Conservation (phyloP, 2,888 invertebrate genomes). For the Chrysodeixis includens region DNA sequence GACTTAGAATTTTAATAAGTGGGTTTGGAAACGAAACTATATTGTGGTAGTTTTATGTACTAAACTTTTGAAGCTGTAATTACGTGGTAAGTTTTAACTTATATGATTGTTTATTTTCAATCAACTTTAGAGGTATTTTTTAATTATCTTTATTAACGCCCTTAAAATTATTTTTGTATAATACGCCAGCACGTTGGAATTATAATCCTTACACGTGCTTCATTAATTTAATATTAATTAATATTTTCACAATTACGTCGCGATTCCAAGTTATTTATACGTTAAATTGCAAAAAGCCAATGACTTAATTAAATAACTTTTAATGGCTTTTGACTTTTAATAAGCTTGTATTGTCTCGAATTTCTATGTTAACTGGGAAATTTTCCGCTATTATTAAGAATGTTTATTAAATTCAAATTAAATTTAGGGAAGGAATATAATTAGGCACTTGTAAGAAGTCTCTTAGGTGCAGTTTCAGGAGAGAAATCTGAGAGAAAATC, state of each 20-base stretch:
- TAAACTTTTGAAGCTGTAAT: conserved; percentile 19
- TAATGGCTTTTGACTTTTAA: conserved; percentile 1
- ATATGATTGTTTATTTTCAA: no score
- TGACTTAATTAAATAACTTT: conserved; percentile 20
- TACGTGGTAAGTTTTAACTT: conserved; percentile 38
- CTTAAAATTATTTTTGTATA: no score
- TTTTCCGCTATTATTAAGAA: neutral
- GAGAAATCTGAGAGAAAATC: no score
- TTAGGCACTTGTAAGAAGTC: neutral
- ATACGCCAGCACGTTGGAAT: neutral
- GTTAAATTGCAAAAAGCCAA: neutral
- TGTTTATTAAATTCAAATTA: neutral
- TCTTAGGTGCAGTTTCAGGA: no score
- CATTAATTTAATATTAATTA: neutral
- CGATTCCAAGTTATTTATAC: conserved; percentile 8
- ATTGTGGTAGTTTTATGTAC: conserved; percentile 36
- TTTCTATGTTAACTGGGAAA: neutral
- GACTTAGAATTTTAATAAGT: conserved; percentile 32
- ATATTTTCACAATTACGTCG: neutral
- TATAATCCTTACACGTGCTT: neutral
- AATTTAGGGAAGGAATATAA: neutral
- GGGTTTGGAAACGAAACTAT: conserved; percentile 17
- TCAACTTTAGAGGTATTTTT: no score
- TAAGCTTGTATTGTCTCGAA: neutral
- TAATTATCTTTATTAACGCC: no score